A percentile compares a stretch with the other conserved stretches of the same genome.
These are phyloP conservation scores for Patella depressa DNA, from an alignment of 2,888 invertebrate species.

Conservation along the genomic window DNA sequence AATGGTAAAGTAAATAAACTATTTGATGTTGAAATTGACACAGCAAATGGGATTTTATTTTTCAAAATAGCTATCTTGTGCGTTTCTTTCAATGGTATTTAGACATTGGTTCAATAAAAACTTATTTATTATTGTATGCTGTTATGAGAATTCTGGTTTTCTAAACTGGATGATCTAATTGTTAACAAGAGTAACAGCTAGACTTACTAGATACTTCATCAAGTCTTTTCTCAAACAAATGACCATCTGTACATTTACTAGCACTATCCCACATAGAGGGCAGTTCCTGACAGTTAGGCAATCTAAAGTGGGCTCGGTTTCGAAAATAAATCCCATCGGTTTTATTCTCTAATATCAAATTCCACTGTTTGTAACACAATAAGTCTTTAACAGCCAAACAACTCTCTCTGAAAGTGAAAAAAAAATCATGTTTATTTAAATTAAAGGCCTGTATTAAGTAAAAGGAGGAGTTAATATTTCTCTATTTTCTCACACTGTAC, in stretches of 20 bases:
- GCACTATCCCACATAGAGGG: constrained; percentile 79
- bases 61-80: no score
- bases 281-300: constrained; percentile 87
- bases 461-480: not conserved
- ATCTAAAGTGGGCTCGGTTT: constrained; percentile 86
- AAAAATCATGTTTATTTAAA: constrained; percentile 6
- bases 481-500: constrained; percentile 1
- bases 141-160: no score
- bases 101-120: no score
- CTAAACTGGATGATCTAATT: no score
- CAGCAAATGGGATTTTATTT: no score
- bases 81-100: no score
- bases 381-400: constrained; percentile 91
- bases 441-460: not conserved
- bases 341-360: constrained; percentile 89
- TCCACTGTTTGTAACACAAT: constrained; percentile 95
- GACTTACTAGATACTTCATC: constrained; percentile 85
- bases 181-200: not conserved
- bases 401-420: constrained; percentile 79
- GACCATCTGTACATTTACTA: constrained; percentile 85
- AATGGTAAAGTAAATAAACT: no score
- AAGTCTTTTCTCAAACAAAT: constrained; percentile 85
- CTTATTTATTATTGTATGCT: no score
- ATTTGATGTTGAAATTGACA: no score
- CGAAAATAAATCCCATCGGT: constrained; percentile 82